These are phyloP conservation scores for Hydroisotoma schaefferi DNA, from an alignment of 2,888 invertebrate species.

Conservation along the genomic window DNA sequence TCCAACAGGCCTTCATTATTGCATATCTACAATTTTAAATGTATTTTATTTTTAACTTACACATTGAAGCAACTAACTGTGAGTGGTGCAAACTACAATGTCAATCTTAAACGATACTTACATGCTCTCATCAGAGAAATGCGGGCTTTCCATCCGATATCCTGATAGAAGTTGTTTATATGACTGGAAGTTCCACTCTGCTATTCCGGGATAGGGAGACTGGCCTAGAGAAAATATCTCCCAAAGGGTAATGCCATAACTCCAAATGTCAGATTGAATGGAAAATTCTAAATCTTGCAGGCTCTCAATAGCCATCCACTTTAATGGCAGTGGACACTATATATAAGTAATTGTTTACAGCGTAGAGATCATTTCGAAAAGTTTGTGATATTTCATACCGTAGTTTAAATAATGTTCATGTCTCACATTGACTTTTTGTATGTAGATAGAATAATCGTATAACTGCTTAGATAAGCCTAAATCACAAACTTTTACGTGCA, in stretches of 20 bases:
- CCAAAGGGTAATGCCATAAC: constrained; percentile 8
- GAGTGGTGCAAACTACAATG: not conserved
- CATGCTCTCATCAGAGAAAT: not conserved
- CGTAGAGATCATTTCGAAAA: constrained; percentile 2
- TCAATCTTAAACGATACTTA: not conserved
- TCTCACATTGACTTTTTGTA: constrained; percentile 22
- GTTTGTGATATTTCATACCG: not conserved
- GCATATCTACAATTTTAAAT: not conserved
- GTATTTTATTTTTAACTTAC: not conserved
- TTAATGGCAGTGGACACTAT: constrained; percentile 21
- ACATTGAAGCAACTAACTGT: not conserved
- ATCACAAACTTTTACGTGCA: constrained; percentile 31
- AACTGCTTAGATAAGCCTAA: constrained; percentile 35
- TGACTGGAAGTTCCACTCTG: constrained; percentile 11
- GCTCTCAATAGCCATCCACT: constrained; percentile 21
- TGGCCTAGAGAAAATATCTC: constrained; percentile 8
- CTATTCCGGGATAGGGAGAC: constrained; percentile 2
- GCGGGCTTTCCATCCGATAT: constrained; percentile 1
- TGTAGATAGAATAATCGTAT: constrained; percentile 34
- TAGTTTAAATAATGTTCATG: not conserved
- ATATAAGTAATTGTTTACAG: not conserved
- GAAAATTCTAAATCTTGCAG: constrained; percentile 20
- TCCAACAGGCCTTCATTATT: not conserved
- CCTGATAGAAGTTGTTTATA: constrained; percentile 2
- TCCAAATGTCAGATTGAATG: constrained; percentile 17